phyloP scores from a whole-genome alignment of 2,113 vertebrate genomes.

The Zapornia atra region DNA sequence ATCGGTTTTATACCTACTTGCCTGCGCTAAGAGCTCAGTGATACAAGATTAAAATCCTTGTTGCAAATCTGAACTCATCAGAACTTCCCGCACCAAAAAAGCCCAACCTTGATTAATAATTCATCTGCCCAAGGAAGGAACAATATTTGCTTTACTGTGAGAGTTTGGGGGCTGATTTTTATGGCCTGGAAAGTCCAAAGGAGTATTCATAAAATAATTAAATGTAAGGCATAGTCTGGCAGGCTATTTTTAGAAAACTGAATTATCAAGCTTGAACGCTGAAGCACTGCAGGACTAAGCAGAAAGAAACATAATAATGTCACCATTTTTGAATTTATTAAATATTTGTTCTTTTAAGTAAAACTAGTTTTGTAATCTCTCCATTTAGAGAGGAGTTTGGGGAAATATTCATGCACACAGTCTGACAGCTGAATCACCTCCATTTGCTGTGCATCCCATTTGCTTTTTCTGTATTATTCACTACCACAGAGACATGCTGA shows the following conservation, averaged over 20 bases:
- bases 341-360: not conserved
- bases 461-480: conserved; percentile 41
- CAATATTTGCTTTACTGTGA: not conserved
- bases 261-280: not conserved
- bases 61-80: not conserved
- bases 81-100: not conserved
- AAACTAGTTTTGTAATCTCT: not conserved
- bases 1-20: not conserved
- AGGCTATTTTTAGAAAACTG: conserved; percentile 11
- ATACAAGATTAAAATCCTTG: not conserved
- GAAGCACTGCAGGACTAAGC: not conserved
- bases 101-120: not conserved
- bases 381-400: not conserved
- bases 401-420: not conserved
- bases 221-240: not conserved
- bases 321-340: not conserved
- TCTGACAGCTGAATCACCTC: conserved; percentile 15
- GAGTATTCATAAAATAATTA: not conserved
- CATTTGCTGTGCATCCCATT: not conserved
- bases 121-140: not conserved
- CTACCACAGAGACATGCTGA: not conserved
- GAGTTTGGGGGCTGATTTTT: not conserved
- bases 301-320: not conserved
- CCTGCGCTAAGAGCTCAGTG: not conserved
- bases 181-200: not conserved